A percentile compares a stretch with the other conserved stretches of the same genome.
Conservation (phyloP, 2,797 vertebrate species). For the Gambelia wislizenii region DNA sequence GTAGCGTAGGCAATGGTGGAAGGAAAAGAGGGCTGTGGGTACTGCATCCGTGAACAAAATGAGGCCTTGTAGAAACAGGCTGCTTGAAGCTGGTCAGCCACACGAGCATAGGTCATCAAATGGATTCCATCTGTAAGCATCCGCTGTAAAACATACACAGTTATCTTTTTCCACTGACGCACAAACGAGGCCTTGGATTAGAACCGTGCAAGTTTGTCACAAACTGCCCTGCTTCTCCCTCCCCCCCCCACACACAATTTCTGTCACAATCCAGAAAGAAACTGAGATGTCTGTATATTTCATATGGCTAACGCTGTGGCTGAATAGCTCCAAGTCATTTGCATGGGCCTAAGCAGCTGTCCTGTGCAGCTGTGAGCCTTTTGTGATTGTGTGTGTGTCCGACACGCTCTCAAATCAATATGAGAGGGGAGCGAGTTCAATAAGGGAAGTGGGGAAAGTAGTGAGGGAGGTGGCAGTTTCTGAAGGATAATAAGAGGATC, state of each 20-base stretch:
- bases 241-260: not conserved
- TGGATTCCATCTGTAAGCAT: not conserved
- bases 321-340: slow-evolving; percentile 26
- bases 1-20: too few species aligned
- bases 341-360: slow-evolving; percentile 17
- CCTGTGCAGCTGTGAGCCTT: slow-evolving; percentile 13
- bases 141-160: not conserved
- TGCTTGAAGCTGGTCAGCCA: too few species aligned
- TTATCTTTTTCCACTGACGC: not conserved
- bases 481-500: not conserved
- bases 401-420: slow-evolving; percentile 24
- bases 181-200: not conserved
- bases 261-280: not conserved
- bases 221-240: not conserved
- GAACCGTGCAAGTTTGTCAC: not conserved
- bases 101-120: too few species aligned
- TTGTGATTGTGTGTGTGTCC: slow-evolving; percentile 23
- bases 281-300: slow-evolving; percentile 26
- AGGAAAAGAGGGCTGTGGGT: too few species aligned
- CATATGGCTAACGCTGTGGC: slow-evolving; percentile 9
- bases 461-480: not conserved
- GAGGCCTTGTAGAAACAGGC: too few species aligned
- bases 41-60: too few species aligned
- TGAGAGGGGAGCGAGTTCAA: not conserved
- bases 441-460: not conserved